Conservation (phyloP, 2,113 vertebrate species). For the Lepus timidus region DNA sequence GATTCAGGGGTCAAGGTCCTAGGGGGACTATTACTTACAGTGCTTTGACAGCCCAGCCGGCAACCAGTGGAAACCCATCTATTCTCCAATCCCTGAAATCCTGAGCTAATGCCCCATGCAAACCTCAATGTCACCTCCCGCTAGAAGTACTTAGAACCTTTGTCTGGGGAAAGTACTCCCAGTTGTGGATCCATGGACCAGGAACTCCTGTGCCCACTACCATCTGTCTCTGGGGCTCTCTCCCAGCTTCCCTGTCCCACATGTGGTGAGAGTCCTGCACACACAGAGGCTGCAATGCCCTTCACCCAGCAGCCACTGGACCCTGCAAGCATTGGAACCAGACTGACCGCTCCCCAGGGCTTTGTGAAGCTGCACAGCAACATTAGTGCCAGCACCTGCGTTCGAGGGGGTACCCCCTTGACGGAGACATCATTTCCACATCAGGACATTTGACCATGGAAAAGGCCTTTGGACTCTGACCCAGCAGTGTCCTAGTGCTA, state of each 20-base stretch:
- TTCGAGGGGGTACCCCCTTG: background rate
- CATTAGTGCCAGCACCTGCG: background rate
- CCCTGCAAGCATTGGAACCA: background rate
- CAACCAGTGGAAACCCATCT: background rate
- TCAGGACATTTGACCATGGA: background rate
- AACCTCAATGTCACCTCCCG: background rate
- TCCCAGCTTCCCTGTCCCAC: background rate
- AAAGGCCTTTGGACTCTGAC: background rate
- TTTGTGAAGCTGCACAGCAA: background rate
- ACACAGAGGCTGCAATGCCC: background rate
- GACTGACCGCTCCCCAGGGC: background rate
- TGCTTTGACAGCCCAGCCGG: background rate
- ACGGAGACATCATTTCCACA: background rate
- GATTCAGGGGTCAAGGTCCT: background rate
- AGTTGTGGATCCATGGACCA: background rate
- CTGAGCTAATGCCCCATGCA: background rate
- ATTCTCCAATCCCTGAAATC: constrained; percentile 13
- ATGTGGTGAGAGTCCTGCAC: background rate
- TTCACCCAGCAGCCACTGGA: background rate
- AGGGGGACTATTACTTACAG: background rate
- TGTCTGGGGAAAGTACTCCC: constrained; percentile 15
- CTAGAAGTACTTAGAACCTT: background rate
- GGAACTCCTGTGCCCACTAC: background rate
- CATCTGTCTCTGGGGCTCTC: background rate
- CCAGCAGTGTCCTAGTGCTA: background rate